Evolutionary conservation across 2,888 invertebrate genomes (phyloP).

Genomic region (Eristalis tenax): DNA sequence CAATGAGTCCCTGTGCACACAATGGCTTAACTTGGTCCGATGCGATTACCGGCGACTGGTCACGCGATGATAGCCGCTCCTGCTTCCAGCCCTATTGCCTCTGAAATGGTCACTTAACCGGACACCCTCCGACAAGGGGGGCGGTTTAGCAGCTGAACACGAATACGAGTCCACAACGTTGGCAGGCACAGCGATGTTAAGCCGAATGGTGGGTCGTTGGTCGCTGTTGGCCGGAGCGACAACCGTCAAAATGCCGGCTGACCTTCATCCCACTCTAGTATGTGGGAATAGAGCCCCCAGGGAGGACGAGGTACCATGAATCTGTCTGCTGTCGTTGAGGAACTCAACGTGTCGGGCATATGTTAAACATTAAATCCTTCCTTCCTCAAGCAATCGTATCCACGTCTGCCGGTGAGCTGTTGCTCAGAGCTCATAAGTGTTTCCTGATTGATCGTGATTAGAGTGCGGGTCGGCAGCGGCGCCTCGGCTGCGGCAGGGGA

Average conservation of each 20-base stretch:
- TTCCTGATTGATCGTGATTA: slow-evolving; percentile 75
- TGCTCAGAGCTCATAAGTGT: slow-evolving; percentile 71
- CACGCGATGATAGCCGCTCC: slow-evolving; percentile 54
- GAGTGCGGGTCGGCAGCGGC: slow-evolving; percentile 9
- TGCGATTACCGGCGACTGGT: slow-evolving; percentile 58
- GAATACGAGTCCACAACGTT: background rate
- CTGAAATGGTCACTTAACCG: slow-evolving; percentile 53
- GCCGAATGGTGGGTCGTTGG: slow-evolving; percentile 39
- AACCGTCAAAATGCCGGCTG: slow-evolving; percentile 7
- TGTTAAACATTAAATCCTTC: slow-evolving; percentile 61
- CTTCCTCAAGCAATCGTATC: slow-evolving; percentile 59
- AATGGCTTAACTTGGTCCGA: slow-evolving; percentile 58
- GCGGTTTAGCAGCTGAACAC: slow-evolving; percentile 18
- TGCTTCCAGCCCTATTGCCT: slow-evolving; percentile 7
- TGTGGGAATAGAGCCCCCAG: background rate
- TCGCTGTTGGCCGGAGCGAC: slow-evolving; percentile 28
- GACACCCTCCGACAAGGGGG: slow-evolving; percentile 33
- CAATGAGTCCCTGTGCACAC: slow-evolving; percentile 43
- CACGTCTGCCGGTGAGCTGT: slow-evolving; percentile 20
- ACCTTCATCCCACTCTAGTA: background rate
- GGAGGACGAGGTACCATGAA: slow-evolving; percentile 6
- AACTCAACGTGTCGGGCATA: slow-evolving; percentile 54
- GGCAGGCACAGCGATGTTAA: slow-evolving; percentile 49
- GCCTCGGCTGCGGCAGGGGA: background rate
- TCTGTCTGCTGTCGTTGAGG: slow-evolving; percentile 11